These are phyloP conservation scores for Lanistes nyassanus DNA, from an alignment of 1,140 invertebrate species.

Conservation along the genomic window DNA sequence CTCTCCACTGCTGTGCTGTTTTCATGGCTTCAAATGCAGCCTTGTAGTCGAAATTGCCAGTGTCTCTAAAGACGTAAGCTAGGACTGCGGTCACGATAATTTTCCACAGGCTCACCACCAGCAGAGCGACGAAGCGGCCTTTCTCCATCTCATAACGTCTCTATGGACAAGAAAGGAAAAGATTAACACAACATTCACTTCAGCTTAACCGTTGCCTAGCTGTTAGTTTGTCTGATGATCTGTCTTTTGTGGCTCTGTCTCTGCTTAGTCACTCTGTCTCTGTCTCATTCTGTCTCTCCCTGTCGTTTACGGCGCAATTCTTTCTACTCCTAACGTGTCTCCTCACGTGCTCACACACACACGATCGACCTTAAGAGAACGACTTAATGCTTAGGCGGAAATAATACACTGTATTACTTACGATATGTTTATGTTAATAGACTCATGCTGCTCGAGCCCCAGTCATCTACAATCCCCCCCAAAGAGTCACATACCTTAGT, in stretches of 20 bases:
- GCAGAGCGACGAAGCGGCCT: constrained; percentile 32
- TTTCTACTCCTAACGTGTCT: too few species aligned
- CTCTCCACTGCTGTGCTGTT: not conserved
- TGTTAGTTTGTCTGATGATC: not conserved
- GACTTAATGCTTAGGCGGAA: too few species aligned
- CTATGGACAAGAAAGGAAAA: not conserved
- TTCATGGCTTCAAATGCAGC: not conserved
- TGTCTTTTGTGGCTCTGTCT: not conserved
- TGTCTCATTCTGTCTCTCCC: constrained; percentile 1
- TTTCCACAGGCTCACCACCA: constrained; percentile 40
- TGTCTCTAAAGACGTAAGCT: constrained; percentile 31
- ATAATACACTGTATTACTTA: too few species aligned
- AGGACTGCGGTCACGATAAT: constrained; percentile 36
- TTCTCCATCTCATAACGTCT: constrained; percentile 33
- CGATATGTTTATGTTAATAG: too few species aligned
- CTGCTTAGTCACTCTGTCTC: not conserved
- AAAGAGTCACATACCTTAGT: too few species aligned
- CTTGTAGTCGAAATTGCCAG: not conserved
- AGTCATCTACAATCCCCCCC: too few species aligned
- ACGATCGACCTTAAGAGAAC: too few species aligned
- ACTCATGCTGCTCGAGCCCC: too few species aligned
- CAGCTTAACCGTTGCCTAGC: too few species aligned
- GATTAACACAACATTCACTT: not conserved
- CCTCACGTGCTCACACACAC: not conserved
- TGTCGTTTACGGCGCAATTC: too few species aligned